Conservation (phyloP, 2,888 invertebrate species). For the Dolichopus griseipennis region DNA sequence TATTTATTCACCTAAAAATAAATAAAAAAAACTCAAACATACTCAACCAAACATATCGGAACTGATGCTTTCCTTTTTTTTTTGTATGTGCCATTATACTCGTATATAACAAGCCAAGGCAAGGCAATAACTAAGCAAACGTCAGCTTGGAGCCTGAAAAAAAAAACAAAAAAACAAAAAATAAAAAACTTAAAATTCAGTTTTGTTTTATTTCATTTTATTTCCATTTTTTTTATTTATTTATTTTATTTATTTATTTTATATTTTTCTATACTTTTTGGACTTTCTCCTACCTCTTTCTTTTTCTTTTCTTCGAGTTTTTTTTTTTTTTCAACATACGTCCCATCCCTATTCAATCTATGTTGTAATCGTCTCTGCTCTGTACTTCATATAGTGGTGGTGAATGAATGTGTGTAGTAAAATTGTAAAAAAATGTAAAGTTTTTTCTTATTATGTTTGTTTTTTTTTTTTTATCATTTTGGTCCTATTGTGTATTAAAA, state of each 20-base stretch:
- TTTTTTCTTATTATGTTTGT: conserved; percentile 20
- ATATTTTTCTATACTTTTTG: neutral
- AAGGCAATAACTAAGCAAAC: neutral
- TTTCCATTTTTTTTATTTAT: neutral
- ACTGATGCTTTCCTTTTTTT: neutral
- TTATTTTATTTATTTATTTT: neutral
- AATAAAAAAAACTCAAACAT: neutral
- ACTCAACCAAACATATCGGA: neutral
- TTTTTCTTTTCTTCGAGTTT: neutral
- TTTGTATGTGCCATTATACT: neutral
- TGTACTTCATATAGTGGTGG: conserved; percentile 14
- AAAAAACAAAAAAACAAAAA: no score
- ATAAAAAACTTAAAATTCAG: neutral
- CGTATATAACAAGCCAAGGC: neutral
- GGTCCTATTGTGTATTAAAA: conserved; percentile 1
- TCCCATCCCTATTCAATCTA: conserved; percentile 21
- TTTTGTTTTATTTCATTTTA: conserved; percentile 6
- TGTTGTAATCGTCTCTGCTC: no score
- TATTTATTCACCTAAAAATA: conserved; percentile 3
- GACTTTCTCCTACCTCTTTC: neutral
- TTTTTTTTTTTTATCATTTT: conserved; percentile 14
- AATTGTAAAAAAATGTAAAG: conserved; percentile 14
- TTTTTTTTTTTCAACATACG: no score
- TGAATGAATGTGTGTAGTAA: neutral
- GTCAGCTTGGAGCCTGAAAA: conserved; percentile 5